phyloP scores from a whole-genome alignment of 2,888 invertebrate species.

The Ophion ellenae region DNA sequence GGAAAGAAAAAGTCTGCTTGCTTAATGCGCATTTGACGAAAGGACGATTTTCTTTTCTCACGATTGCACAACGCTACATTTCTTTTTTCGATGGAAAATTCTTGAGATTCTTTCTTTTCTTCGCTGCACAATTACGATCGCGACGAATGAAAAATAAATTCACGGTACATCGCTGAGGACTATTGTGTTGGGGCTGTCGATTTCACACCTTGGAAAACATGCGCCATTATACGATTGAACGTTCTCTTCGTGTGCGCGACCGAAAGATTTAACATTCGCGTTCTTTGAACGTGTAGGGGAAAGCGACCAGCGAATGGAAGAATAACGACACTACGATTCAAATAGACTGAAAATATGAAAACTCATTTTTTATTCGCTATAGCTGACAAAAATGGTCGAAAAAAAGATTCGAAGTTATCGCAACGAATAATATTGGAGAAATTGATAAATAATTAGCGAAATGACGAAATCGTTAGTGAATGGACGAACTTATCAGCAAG shows the following conservation, averaged over 20 bases:
- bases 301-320: too few species aligned
- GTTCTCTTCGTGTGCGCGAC: conserved; percentile 11
- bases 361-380: too few species aligned
- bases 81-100: conserved; percentile 19
- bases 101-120: neutral
- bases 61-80: neutral
- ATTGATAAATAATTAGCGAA: too few species aligned
- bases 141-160: neutral
- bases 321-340: too few species aligned
- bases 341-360: too few species aligned
- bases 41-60: conserved; percentile 26
- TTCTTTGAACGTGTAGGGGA: too few species aligned
- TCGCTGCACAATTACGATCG: neutral
- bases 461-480: too few species aligned
- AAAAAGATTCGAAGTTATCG: too few species aligned
- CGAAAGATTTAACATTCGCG: neutral
- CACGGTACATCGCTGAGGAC: neutral
- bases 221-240: conserved; percentile 58
- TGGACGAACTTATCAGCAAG: too few species aligned
- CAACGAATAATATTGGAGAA: too few species aligned
- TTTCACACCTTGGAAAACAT: conserved; percentile 22
- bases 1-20: conserved; percentile 5
- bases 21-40: conserved; percentile 58
- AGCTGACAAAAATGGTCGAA: too few species aligned
- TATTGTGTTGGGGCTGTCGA: conserved; percentile 13